Base-by-base conservation (phyloP, 2,113 vertebrate genomes). In the Steatornis caripensis region DNA sequence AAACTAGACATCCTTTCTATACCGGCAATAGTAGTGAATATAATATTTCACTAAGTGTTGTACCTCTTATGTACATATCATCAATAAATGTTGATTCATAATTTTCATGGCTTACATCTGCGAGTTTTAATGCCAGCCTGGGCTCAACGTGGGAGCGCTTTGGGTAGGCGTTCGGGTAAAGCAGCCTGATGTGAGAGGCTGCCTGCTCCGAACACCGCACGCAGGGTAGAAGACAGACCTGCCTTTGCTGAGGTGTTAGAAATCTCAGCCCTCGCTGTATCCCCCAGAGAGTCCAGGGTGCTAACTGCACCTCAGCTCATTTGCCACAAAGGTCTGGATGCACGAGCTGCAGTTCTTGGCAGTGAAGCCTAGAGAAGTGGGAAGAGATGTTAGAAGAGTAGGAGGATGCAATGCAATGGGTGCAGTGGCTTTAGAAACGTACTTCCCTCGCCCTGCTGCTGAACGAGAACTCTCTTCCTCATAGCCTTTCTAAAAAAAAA, bases 21-120 rank as follows among this genome's bases (percentile, higher is more conserved):
- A 97, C 98, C 98, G 97, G 96, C 98, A 98, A 93, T 97, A 98
- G 97, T 92, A 7, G 45, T 96, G 89, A 98, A 96, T 97, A 90
- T 95, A 98, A 98, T 98, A 98, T 99, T 99, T 99, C 98, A 99
- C 97, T 98, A 99, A 98, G 96, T 99, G 98, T 99, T 99, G 98
- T 99, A 99, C 98, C 98, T 98, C 98, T 98, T 98, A 97, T 99
- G 99, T 99, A 99, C 98, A 99, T 99, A 99, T 98, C 94, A 96
- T 98, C 98, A 99, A 99, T 99, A 99, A 99, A 99, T 98, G 98
- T 99, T 98, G 95, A 98, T 99, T 99, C 98, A 98, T 99, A 98
- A 99, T 99, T 98, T 98, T 98, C 89, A 94, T 76, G 71, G 62
- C 34, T 72, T 81, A 34, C 70, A 65, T 87, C 30, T 86, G 29